These are phyloP conservation scores for Melieria omissa DNA, from an alignment of 2,888 invertebrate species.

Conservation along the genomic window DNA sequence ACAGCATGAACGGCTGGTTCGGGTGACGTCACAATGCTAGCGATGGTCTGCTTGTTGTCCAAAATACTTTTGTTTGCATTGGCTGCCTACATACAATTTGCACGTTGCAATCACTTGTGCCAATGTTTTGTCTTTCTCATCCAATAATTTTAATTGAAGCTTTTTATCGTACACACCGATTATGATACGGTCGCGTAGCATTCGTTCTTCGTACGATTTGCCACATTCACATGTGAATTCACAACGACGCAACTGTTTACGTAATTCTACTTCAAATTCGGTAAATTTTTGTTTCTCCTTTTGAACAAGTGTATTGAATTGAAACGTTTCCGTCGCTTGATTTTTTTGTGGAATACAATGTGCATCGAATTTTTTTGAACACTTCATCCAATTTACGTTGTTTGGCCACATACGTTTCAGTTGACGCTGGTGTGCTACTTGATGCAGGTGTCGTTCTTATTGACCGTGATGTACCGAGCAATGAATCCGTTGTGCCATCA, in stretches of 20 bases:
- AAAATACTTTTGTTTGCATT: constrained; percentile 32
- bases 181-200: constrained; percentile 41
- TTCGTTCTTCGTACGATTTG: constrained; percentile 38
- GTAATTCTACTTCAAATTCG: constrained; percentile 43
- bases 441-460: background rate
- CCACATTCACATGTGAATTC: constrained; percentile 41
- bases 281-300: constrained; percentile 42
- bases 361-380: constrained; percentile 36
- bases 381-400: constrained; percentile 30
- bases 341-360: constrained; percentile 37
- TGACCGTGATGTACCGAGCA: constrained; percentile 1
- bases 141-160: constrained; percentile 37
- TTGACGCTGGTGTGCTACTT: constrained; percentile 11
- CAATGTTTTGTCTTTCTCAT: constrained; percentile 37
- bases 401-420: background rate
- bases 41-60: constrained; percentile 16
- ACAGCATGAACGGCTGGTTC: constrained; percentile 1
- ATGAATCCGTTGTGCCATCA: constrained; percentile 16
- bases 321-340: constrained; percentile 34
- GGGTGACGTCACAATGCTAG: background rate
- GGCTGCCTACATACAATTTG: constrained; percentile 33
- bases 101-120: background rate
- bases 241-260: constrained; percentile 39
- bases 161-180: constrained; percentile 40
- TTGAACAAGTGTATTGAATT: constrained; percentile 43